Percentiles rank a stretch among this genome's conserved stretches.
Evolutionary conservation across 2,113 vertebrate genomes (phyloP).

Genomic region (Callocephalon fimbriatum): DNA sequence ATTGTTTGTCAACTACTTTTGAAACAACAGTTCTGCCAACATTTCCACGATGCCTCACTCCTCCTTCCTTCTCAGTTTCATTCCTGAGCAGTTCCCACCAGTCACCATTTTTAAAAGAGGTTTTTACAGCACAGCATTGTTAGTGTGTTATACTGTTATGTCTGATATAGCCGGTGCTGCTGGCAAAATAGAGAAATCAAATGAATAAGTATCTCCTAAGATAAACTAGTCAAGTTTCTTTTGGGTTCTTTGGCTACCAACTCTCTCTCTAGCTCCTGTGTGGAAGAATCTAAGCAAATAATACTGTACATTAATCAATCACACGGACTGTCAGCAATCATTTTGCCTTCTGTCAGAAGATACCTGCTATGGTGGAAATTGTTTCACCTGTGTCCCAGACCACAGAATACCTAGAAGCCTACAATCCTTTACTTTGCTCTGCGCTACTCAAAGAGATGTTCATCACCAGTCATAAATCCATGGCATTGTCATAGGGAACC

Average conservation of each 20-base stretch:
- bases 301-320: not conserved
- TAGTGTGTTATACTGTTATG: conserved; percentile 6
- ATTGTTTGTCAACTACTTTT: not conserved
- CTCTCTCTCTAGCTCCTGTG: not conserved
- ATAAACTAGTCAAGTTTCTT: not conserved
- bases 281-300: not conserved
- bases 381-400: not conserved
- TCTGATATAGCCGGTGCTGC: not conserved
- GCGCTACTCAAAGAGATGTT: not conserved
- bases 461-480: not conserved
- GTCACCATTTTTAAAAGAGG: not conserved
- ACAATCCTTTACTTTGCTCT: not conserved
- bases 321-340: not conserved
- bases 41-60: not conserved
- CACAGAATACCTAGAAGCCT: not conserved
- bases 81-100: conserved; percentile 4
- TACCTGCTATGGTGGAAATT: not conserved
- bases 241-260: not conserved
- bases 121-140: conserved; percentile 19
- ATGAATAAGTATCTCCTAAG: not conserved
- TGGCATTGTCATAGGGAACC: not conserved
- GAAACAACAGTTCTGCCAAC: not conserved
- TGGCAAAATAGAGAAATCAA: not conserved
- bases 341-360: not conserved
- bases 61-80: not conserved